A percentile compares a stretch with the other conserved stretches of the same genome.
Evolutionary conservation across 2,113 vertebrate genomes (phyloP).

Genomic region (Puffinus mauretanicus): DNA sequence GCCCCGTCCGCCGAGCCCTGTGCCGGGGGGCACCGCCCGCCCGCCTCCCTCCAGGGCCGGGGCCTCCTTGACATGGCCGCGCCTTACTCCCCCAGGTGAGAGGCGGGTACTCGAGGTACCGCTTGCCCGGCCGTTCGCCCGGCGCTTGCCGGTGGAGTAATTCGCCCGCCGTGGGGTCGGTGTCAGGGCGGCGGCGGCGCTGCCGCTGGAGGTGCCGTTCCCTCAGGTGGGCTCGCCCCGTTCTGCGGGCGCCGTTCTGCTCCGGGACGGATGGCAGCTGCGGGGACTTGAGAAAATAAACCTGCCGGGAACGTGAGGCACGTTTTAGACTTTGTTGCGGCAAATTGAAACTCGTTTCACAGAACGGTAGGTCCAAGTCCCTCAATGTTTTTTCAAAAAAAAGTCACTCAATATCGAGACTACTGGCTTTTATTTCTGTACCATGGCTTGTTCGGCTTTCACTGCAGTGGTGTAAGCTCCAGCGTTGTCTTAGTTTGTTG

Average conservation of each 20-base stretch:
- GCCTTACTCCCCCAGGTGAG: accelerated
- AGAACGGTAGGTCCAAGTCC: background rate
- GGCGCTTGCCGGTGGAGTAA: background rate
- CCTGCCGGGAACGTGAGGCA: accelerated
- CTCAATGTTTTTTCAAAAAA: background rate
- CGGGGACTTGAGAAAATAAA: background rate
- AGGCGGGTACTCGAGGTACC: accelerated
- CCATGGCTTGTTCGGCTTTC: background rate
- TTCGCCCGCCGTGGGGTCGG: accelerated
- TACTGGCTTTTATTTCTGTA: background rate
- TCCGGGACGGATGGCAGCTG: accelerated
- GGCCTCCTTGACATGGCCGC: background rate
- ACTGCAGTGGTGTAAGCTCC: background rate
- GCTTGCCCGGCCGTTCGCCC: too few relatives aligned
- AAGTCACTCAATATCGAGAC: background rate
- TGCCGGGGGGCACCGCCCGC: background rate
- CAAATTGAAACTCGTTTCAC: background rate
- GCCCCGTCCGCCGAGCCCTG: too few relatives aligned
- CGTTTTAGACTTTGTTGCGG: background rate
- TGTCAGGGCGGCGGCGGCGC: background rate
- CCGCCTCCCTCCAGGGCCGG: too few relatives aligned
- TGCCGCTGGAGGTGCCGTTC: background rate
- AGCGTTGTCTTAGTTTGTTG: too few relatives aligned
- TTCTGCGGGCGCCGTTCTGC: accelerated
- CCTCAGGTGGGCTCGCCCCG: background rate